Evolutionary conservation across 2,113 vertebrate species (phyloP).

Genomic region (rabbit (Oryctolagus cuniculus)): mOryCun1.1 NC_091440.1:44247501-44248000

Average conservation of each 20-base stretch:
- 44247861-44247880: neutral
- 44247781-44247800: too few relatives aligned
- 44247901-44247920: neutral
- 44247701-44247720: too few relatives aligned
- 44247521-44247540: neutral
- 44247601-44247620: neutral
- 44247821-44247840: too few relatives aligned
- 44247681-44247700: too few relatives aligned
- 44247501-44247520: neutral
- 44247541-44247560: neutral
- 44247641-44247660: too few relatives aligned
- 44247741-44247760: too few relatives aligned
- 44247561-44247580: neutral
- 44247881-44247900: neutral
- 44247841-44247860: too few relatives aligned
- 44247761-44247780: too few relatives aligned
- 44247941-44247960: neutral
- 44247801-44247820: too few relatives aligned
- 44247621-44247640: neutral
- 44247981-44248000: neutral
- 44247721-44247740: too few relatives aligned
- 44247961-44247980: neutral
- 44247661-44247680: too few relatives aligned
- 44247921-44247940: neutral
- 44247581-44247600: neutral